Evolutionary conservation across 2,113 vertebrate genomes (phyloP).

Genomic region (Zosterops borbonicus): DNA sequence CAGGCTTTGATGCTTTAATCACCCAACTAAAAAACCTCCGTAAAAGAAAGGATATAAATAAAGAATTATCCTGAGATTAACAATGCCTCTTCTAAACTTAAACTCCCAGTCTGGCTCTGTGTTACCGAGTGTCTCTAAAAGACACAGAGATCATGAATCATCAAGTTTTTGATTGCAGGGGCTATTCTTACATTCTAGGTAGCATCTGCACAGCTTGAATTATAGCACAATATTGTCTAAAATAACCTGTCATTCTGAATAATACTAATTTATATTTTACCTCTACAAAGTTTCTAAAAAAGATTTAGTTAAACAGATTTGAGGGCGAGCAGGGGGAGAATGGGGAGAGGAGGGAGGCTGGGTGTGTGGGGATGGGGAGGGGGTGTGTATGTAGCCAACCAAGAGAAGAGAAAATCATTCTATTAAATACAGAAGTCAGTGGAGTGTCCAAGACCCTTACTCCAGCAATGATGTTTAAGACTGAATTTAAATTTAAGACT

Average conservation of each 20-base stretch:
- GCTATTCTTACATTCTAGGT: not conserved
- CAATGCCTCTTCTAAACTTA: not conserved
- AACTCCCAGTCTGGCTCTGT: not conserved
- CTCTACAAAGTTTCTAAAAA: not conserved
- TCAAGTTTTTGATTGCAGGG: not conserved
- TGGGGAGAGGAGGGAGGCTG: rapidly evolving
- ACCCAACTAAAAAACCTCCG: not conserved
- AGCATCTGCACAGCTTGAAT: not conserved
- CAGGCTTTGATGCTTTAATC: not conserved
- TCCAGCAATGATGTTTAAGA: not conserved
- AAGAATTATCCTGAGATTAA: conserved; percentile 3
- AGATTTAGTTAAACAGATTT: not conserved
- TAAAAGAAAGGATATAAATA: not conserved
- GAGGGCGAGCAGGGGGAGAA: no score
- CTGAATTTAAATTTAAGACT: not conserved
- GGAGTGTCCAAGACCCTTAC: not conserved
- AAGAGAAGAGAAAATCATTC: not conserved
- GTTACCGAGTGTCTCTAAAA: not conserved
- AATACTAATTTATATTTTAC: not conserved
- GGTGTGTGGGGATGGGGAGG: rapidly evolving
- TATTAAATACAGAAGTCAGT: not conserved
- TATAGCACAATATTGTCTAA: not conserved
- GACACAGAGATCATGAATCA: not conserved
- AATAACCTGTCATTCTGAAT: not conserved
- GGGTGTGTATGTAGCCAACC: not conserved